Base-by-base conservation (phyloP, 2,797 vertebrate genomes). In the Sandelia bainsii region DNA sequence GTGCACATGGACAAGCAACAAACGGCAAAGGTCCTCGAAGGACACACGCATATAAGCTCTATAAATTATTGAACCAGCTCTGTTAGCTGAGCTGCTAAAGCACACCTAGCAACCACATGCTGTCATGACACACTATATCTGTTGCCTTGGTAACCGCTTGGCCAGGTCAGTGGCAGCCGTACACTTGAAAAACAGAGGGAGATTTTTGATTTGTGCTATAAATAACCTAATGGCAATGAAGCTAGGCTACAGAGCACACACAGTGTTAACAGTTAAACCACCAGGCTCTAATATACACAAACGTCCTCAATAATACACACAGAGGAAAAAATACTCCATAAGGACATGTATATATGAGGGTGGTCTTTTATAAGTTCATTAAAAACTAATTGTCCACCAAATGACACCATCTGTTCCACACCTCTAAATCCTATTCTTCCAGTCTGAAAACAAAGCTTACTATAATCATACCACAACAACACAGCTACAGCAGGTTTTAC, bases 41-140 rank as follows among this genome's bases (percentile, higher is more conserved):
- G 44, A 70, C 70, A 72, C 70, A 46, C 50, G 50, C 73, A 53
- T 73, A 53, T n/a, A 40, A 17, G 32, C 54, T 81, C 82, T 83
- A 92, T 93, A 80, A 91, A 94, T 93, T 82, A 93, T 91, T 92
- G 86, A 94, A 74, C 90, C 48, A 14, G 46, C 57, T 70, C 77
- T 85, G 87, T 90, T 83, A 89, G 87, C 79, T 54, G 86, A 90
- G 78, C 87, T 77, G 57, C 56, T 58, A 34, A 56, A 14, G 62
- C 77, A 81, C 91, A 88, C 93, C 90, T 90, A 93, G 93, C 89
- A 94, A 94, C 93, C 70, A 54, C 75, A 62, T 23, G 72, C 83
- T 81, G 81, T 67, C 81, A 82, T 81, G 84, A 90, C 87, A 91
- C 74, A 86, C 80, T 77, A 81, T 69, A 74, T 73, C 70, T 68